Evolutionary conservation across 2,888 invertebrate genomes (phyloP).

Genomic region (Hoplodrina blanda): DNA sequence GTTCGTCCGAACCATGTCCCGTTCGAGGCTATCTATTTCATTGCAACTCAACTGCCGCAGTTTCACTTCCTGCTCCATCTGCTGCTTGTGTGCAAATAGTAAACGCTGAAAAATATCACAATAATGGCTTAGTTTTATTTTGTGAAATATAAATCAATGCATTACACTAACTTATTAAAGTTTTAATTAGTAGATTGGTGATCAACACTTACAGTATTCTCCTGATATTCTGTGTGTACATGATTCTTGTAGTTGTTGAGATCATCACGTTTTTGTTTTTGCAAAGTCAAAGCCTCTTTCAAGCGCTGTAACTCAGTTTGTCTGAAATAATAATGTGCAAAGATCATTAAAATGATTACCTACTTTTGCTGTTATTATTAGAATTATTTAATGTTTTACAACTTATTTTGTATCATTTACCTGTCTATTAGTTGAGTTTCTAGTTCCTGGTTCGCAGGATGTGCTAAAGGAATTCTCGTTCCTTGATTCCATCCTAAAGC

Average conservation of each 20-base stretch:
- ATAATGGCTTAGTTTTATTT: background rate
- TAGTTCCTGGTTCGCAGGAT: constrained; percentile 92
- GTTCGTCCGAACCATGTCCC: constrained; percentile 84
- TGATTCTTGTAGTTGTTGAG: constrained; percentile 84
- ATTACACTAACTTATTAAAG: background rate
- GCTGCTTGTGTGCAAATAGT: constrained; percentile 92
- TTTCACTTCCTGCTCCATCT: constrained; percentile 93
- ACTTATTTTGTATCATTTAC: constrained; percentile 61
- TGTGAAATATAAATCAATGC: background rate
- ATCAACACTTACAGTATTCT: constrained; percentile 83
- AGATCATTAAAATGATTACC: background rate
- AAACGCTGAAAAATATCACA: constrained; percentile 88
- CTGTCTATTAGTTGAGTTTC: constrained; percentile 82
- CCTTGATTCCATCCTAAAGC: constrained; percentile 94
- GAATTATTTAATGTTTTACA: background rate
- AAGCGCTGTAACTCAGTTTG: constrained; percentile 85
- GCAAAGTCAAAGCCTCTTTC: constrained; percentile 80
- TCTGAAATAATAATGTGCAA: constrained; percentile 71
- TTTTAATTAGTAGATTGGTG: background rate
- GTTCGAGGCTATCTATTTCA: constrained; percentile 84
- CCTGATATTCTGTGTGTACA: constrained; percentile 86
- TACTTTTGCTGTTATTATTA: too few relatives aligned
- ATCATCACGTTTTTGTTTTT: constrained; percentile 83
- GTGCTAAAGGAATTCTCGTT: constrained; percentile 95
- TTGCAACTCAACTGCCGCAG: constrained; percentile 86